A percentile compares a stretch with the other conserved stretches of the same genome.
These are phyloP conservation scores for Anoplolepis gracilipes DNA, from an alignment of 1,140 invertebrate genomes.

Conservation along the genomic window DNA sequence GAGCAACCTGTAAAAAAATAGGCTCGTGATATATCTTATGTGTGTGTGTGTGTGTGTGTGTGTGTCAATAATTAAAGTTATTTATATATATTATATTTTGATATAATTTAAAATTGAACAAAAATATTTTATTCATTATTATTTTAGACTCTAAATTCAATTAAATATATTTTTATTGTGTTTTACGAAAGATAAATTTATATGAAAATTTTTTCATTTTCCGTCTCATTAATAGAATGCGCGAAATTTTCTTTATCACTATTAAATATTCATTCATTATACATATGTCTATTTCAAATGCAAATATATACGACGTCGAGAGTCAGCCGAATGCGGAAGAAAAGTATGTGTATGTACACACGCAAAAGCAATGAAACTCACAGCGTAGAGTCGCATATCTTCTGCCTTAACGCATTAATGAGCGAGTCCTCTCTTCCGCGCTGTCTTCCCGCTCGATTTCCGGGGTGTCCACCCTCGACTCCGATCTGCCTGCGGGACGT, in stretches of 20 bases:
- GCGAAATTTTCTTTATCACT: no score
- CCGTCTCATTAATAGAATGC: no score
- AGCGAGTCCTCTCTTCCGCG: constrained; percentile 26
- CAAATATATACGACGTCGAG: no score
- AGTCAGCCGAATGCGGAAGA: not conserved
- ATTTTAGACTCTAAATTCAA: no score
- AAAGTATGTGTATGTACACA: not conserved
- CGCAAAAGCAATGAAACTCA: constrained; percentile 42
- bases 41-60: no score
- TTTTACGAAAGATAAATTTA: no score
- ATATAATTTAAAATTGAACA: not conserved
- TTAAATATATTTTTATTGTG: no score
- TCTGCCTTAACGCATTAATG: constrained; percentile 70
- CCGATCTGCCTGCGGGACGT: not conserved
- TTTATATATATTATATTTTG: not conserved
- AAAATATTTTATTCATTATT: not conserved
- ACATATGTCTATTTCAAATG: no score
- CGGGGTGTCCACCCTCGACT: constrained; percentile 24
- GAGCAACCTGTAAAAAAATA: constrained; percentile 78
- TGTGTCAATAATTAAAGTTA: not conserved
- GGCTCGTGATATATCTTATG: constrained; percentile 7
- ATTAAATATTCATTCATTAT: no score
- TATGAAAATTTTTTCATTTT: no score
- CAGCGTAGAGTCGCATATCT: constrained; percentile 77
- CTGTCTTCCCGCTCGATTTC: constrained; percentile 18